Conservation (phyloP, 2,113 vertebrate genomes). For the Amphilophus citrinellus region DNA sequence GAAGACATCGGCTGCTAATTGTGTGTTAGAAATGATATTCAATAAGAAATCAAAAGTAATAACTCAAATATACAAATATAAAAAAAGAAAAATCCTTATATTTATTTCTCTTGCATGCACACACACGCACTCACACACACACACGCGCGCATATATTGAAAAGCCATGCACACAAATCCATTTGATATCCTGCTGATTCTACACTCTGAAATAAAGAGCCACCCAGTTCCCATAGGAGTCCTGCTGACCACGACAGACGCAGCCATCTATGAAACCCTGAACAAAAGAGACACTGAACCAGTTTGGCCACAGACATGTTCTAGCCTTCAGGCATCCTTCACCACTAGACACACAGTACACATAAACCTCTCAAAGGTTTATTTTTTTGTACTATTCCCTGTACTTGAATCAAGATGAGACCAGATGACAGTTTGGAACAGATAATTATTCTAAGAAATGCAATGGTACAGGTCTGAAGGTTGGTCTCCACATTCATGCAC, state of each 20-base stretch:
- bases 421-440: not conserved
- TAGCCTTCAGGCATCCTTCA: not conserved
- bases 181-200: slow-evolving; percentile 31
- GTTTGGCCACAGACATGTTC: not conserved
- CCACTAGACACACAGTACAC: not conserved
- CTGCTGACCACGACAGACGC: slow-evolving; percentile 42
- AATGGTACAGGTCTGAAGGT: not conserved
- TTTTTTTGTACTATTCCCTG: not conserved
- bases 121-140: not conserved
- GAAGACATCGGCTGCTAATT: not conserved
- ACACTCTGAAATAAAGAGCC: slow-evolving; percentile 1
- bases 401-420: not conserved
- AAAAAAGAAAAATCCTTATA: not conserved
- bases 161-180: slow-evolving; percentile 1
- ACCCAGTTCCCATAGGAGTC: slow-evolving; percentile 7
- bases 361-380: not conserved
- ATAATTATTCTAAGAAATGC: not conserved
- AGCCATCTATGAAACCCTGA: slow-evolving; percentile 44
- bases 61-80: not conserved
- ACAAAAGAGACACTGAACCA: slow-evolving; percentile 13
- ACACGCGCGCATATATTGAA: not conserved
- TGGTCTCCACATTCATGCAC: not conserved
- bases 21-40: slow-evolving; percentile 2
- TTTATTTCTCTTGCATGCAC: not conserved
- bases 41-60: not conserved